Evolutionary conservation across 2,888 invertebrate genomes (phyloP).

Genomic region (Hoplodrina blanda): DNA sequence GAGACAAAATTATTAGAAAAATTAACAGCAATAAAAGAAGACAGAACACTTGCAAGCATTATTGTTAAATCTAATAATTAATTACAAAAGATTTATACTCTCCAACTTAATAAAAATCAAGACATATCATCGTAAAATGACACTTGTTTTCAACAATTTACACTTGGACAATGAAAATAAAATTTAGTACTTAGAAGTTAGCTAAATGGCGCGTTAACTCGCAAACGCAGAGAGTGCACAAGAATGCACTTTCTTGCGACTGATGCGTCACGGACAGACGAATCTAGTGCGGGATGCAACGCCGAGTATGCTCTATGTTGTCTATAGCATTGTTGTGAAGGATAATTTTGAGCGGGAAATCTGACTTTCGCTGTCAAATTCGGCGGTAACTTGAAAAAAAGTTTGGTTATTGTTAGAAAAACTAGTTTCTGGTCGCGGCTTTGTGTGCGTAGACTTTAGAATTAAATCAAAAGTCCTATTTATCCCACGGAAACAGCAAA

Average conservation of each 20-base stretch:
- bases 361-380: conserved; percentile 31
- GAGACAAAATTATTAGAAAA: neutral
- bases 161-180: conserved; percentile 36
- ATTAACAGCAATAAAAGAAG: neutral
- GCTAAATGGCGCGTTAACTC: conserved; percentile 59
- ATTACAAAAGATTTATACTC: neutral
- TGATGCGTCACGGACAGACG: conserved; percentile 74
- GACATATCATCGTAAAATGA: conserved; percentile 24
- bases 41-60: neutral
- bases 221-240: conserved; percentile 56
- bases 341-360: conserved; percentile 31
- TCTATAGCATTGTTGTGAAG: conserved; percentile 36
- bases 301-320: conserved; percentile 46
- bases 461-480: too few species aligned
- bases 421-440: too few species aligned
- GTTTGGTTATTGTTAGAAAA: neutral
- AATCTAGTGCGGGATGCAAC: conserved; percentile 54
- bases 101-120: neutral
- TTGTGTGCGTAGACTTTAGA: too few species aligned
- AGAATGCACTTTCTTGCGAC: conserved; percentile 78
- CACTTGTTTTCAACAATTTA: conserved; percentile 23
- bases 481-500: too few species aligned
- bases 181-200: conserved; percentile 48
- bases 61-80: neutral
- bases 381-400: conserved; percentile 20